Evolutionary conservation across 2,888 invertebrate genomes (phyloP).

Genomic region (Cheilosia scutellata): DNA sequence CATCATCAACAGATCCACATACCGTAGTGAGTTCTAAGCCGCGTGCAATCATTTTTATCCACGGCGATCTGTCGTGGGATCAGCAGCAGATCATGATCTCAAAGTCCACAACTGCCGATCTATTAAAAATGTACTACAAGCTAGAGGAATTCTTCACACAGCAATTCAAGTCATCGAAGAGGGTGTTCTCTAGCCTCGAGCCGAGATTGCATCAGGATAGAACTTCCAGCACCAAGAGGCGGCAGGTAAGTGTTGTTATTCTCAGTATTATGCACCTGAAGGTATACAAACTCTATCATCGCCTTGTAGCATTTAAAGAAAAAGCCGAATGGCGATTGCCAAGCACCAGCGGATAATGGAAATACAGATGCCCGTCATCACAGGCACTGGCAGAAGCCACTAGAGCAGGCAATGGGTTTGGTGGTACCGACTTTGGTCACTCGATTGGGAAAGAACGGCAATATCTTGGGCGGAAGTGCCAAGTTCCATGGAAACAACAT

Average conservation of each 20-base stretch:
- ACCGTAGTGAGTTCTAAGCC: conserved; percentile 81
- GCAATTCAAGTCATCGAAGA: conserved; percentile 97
- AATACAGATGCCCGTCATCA: conserved; percentile 91
- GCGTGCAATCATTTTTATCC: conserved; percentile 95
- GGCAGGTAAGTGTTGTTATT: conserved; percentile 78
- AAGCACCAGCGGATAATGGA: conserved; percentile 79
- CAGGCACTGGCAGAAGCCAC: conserved; percentile 97
- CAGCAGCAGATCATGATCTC: conserved; percentile 98
- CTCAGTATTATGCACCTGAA: not conserved
- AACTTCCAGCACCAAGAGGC: conserved; percentile 82
- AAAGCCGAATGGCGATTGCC: conserved; percentile 80
- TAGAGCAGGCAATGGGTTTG: conserved; percentile 92
- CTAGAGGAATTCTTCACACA: conserved; percentile 99
- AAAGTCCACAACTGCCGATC: conserved; percentile 97
- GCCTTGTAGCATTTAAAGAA: conserved; percentile 81
- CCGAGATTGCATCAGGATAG: conserved; percentile 84
- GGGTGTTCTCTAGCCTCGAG: conserved; percentile 92
- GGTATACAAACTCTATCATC: not conserved
- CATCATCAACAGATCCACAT: conserved; percentile 70
- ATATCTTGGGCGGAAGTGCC: conserved; percentile 94
- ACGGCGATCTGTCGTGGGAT: conserved; percentile 97
- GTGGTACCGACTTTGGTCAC: conserved; percentile 90
- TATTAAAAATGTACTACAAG: conserved; percentile 98
- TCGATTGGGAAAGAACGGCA: conserved; percentile 89
- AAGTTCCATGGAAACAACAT: conserved; percentile 95